phyloP scores from a whole-genome alignment of 2,888 invertebrate species.

The Linyphia triangularis region DNA sequence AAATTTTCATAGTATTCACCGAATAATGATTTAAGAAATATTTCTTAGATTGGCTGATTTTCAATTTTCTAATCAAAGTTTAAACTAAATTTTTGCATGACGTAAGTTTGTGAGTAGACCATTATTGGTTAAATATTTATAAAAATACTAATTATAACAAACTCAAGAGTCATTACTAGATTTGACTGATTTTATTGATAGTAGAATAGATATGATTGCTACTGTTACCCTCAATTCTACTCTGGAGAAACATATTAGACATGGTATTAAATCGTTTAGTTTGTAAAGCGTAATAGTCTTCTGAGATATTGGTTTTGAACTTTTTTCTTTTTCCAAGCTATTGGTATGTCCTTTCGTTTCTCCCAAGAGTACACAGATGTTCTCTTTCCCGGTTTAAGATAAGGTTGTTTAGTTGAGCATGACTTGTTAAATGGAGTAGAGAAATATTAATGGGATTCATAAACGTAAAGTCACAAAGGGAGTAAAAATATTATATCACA shows the following conservation, averaged over 20 bases:
- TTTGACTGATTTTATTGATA: too few species aligned
- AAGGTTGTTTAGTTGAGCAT: conserved; percentile 39
- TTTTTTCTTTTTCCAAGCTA: neutral
- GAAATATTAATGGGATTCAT: conserved; percentile 47
- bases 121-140: too few species aligned
- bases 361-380: conserved; percentile 56
- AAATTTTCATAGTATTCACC: too few species aligned
- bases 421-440: conserved; percentile 54
- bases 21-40: too few species aligned
- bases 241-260: neutral
- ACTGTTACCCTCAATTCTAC: neutral
- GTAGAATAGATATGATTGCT: too few species aligned
- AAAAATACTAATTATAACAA: too few species aligned
- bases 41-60: too few species aligned
- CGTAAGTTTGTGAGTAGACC: too few species aligned
- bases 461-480: conserved; percentile 34
- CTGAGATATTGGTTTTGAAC: conserved; percentile 25
- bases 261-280: neutral
- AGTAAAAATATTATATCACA: neutral
- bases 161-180: too few species aligned
- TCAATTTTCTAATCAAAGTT: too few species aligned
- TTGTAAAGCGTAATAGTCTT: conserved; percentile 4
- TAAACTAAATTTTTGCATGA: too few species aligned
- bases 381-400: conserved; percentile 51
- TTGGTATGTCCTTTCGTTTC: conserved; percentile 10